A percentile compares a stretch with the other conserved stretches of the same genome.
Evolutionary conservation across 2,113 vertebrate species (phyloP).

Genomic region (Corythornis vintsioides): DNA sequence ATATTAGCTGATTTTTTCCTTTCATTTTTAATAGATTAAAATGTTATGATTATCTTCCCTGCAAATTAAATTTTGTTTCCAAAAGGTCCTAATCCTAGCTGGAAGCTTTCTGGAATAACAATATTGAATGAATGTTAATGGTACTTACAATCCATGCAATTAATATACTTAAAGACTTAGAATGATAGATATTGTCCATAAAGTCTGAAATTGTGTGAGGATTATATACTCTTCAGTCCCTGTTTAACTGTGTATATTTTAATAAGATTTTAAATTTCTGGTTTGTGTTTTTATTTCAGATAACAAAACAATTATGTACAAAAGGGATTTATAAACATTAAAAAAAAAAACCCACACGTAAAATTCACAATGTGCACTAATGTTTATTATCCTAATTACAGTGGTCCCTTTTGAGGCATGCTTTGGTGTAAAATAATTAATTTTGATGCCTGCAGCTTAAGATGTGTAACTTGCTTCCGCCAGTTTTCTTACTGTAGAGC

Average conservation of each 20-base stretch:
- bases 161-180: conserved; percentile 42
- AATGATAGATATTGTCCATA: conserved; percentile 34
- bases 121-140: conserved; percentile 37
- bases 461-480: conserved; percentile 27
- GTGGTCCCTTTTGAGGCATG: conserved; percentile 43
- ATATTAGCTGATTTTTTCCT: neutral
- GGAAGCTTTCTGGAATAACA: conserved; percentile 50
- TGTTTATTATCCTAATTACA: conserved; percentile 63
- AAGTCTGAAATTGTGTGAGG: conserved; percentile 11
- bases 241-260: conserved; percentile 20
- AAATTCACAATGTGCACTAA: conserved; percentile 26
- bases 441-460: conserved; percentile 59
- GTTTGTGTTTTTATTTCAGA: conserved; percentile 36
- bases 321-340: conserved; percentile 49
- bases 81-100: conserved; percentile 57
- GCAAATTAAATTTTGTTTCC: conserved; percentile 57
- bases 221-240: neutral
- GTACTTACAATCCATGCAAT: conserved; percentile 46
- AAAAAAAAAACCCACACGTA: neutral
- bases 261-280: conserved; percentile 49
- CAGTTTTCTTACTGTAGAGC: conserved; percentile 26
- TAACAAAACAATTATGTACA: neutral
- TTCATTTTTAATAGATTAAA: conserved; percentile 41
- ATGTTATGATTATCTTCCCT: conserved; percentile 17
- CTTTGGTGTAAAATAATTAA: conserved; percentile 54